Conservation (phyloP, 2,113 vertebrate species). For the Lates calcarifer region DNA sequence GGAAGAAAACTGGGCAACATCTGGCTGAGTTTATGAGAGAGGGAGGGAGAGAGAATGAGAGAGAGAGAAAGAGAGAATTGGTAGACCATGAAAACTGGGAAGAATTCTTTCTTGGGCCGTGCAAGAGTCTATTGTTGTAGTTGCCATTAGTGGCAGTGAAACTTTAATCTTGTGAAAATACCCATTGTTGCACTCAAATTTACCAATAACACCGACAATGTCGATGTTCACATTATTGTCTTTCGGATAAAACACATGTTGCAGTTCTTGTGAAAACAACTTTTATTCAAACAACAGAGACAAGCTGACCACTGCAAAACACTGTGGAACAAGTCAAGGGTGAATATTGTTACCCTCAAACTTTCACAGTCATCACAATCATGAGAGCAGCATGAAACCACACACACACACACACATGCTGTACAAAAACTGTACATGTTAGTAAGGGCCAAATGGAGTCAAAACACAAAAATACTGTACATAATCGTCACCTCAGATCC, state of each 20-base stretch:
- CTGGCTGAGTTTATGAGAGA: slow-evolving; percentile 85
- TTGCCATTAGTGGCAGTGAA: slow-evolving; percentile 67
- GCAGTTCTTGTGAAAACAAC: slow-evolving; percentile 87
- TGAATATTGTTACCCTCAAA: slow-evolving; percentile 84
- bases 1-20: slow-evolving; percentile 85
- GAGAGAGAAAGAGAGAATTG: slow-evolving; percentile 63
- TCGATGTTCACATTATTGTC: slow-evolving; percentile 42
- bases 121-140: slow-evolving; percentile 75
- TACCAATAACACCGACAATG: slow-evolving; percentile 43
- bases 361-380: slow-evolving; percentile 73
- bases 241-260: slow-evolving; percentile 51
- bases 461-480: slow-evolving; percentile 87
- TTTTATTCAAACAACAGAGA: slow-evolving; percentile 96
- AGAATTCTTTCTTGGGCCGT: slow-evolving; percentile 69
- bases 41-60: slow-evolving; percentile 42
- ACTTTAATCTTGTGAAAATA: slow-evolving; percentile 74
- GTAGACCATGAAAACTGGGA: slow-evolving; percentile 81
- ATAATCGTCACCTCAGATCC: slow-evolving; percentile 53
- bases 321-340: slow-evolving; percentile 89
- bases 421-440: slow-evolving; percentile 89
- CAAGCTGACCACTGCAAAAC: slow-evolving; percentile 90
- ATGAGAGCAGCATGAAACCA: slow-evolving; percentile 69
- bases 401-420: slow-evolving; percentile 51
- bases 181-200: slow-evolving; percentile 54
- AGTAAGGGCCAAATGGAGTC: slow-evolving; percentile 74